A percentile compares a stretch with the other conserved stretches of the same genome.
These are phyloP conservation scores for Ispidina picta DNA, from an alignment of 2,797 vertebrate genomes.

Conservation along the genomic window DNA sequence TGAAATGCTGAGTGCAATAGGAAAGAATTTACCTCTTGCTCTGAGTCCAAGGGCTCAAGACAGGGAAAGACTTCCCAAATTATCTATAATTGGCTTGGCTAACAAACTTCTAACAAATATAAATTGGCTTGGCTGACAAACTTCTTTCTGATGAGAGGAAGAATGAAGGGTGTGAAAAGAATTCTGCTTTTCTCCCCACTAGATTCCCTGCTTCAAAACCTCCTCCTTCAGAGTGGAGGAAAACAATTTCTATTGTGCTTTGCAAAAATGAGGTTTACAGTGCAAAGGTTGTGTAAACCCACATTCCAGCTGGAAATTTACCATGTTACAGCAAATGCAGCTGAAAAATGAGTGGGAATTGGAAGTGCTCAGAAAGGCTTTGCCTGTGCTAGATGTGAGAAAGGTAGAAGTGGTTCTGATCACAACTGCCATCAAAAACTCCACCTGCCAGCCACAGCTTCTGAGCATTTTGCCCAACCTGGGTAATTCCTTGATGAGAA, in stretches of 20 bases:
- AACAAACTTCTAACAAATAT: background rate
- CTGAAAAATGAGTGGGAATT: constrained; percentile 41
- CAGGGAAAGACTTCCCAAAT: background rate
- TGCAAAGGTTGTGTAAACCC: constrained; percentile 47
- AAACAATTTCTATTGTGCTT: constrained; percentile 29
- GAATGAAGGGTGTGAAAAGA: background rate
- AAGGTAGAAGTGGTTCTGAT: background rate
- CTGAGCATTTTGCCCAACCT: background rate
- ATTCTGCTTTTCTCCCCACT: fast-evolving
- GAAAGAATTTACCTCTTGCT: background rate
- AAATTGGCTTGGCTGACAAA: background rate
- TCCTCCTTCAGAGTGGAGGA: background rate
- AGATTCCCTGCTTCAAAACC: background rate
- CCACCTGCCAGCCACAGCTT: background rate
- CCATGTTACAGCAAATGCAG: constrained; percentile 43
- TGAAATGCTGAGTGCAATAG: background rate
- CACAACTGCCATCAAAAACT: background rate
- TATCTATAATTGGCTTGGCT: background rate
- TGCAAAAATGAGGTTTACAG: constrained; percentile 51
- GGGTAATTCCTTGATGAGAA: background rate
- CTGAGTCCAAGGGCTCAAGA: background rate
- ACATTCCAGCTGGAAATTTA: constrained; percentile 55
- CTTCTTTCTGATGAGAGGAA: background rate
- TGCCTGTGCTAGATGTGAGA: background rate
- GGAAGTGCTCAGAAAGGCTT: constrained; percentile 1